These are phyloP conservation scores for Agapornis roseicollis DNA, from an alignment of 2,113 vertebrate species.

Conservation along the genomic window DNA sequence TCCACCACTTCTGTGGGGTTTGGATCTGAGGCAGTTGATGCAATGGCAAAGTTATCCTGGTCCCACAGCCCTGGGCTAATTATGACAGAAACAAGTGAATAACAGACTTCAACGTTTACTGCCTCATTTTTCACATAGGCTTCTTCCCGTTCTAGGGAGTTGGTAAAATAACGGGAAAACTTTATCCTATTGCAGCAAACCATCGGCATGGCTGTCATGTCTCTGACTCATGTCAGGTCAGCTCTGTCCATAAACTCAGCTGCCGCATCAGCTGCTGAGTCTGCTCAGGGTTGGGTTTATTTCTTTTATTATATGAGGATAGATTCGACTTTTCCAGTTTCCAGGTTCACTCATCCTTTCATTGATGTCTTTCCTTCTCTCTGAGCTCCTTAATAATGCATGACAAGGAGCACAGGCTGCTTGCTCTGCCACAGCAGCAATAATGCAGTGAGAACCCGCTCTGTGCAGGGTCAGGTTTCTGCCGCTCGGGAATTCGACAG, in stretches of 20 bases:
- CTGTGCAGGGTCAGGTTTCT: slow-evolving; percentile 47
- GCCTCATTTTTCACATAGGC: background rate
- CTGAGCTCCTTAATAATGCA: slow-evolving; percentile 64
- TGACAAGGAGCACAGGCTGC: slow-evolving; percentile 35
- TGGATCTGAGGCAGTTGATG: background rate
- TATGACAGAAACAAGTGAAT: background rate
- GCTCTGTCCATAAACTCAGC: background rate
- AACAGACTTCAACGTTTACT: background rate
- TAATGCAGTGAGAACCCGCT: background rate
- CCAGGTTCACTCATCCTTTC: background rate
- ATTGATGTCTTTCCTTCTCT: background rate
- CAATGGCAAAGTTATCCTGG: background rate
- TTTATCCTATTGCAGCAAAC: background rate
- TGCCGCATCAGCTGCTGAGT: background rate
- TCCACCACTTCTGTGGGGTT: background rate
- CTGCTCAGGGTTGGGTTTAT: background rate
- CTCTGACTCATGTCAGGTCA: background rate
- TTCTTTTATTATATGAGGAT: background rate
- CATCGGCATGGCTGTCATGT: slow-evolving; percentile 26
- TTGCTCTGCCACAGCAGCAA: slow-evolving; percentile 22
- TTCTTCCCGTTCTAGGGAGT: background rate
- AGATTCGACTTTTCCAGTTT: slow-evolving; percentile 1
- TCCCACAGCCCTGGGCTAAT: background rate
- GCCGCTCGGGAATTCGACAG: slow-evolving; percentile 70
- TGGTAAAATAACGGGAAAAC: background rate